phyloP scores from a whole-genome alignment of 2,797 vertebrate species.

The Artibeus jamaicensis region DNA sequence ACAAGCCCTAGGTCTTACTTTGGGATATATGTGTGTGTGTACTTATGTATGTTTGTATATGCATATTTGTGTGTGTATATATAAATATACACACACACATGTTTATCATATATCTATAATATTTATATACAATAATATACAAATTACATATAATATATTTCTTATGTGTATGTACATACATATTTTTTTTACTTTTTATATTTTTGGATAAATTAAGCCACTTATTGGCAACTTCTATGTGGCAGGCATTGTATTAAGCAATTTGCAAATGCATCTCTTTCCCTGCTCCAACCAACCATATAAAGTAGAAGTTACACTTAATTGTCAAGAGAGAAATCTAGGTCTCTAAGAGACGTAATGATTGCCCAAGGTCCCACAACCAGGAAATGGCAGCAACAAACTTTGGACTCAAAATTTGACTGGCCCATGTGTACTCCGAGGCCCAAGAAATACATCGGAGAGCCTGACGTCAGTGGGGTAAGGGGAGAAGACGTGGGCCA shows the following conservation, averaged over 20 bases:
- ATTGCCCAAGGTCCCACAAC: not conserved
- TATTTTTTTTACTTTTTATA: not conserved
- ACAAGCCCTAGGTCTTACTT: not conserved
- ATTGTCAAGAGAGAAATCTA: not conserved
- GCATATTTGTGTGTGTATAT: not conserved
- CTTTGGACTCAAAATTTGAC: not conserved
- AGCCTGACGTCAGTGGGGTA: not conserved
- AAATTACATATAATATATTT: not conserved
- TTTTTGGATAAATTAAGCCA: conserved; percentile 4
- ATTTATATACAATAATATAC: not conserved
- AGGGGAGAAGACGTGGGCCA: not conserved
- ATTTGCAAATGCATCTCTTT: not conserved
- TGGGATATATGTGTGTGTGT: not conserved
- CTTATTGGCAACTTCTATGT: not conserved
- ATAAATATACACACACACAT: not conserved
- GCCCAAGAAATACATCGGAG: not conserved
- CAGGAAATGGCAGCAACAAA: not conserved
- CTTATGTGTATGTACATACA: not conserved
- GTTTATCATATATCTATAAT: not conserved
- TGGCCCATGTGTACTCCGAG: not conserved
- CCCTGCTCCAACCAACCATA: not conserved
- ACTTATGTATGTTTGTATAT: not conserved
- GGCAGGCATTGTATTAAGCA: not conserved
- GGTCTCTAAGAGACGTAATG: not conserved
- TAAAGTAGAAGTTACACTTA: not conserved